These are phyloP conservation scores for Mellilla xanthometata DNA, from an alignment of 2,888 invertebrate genomes.

Conservation along the genomic window DNA sequence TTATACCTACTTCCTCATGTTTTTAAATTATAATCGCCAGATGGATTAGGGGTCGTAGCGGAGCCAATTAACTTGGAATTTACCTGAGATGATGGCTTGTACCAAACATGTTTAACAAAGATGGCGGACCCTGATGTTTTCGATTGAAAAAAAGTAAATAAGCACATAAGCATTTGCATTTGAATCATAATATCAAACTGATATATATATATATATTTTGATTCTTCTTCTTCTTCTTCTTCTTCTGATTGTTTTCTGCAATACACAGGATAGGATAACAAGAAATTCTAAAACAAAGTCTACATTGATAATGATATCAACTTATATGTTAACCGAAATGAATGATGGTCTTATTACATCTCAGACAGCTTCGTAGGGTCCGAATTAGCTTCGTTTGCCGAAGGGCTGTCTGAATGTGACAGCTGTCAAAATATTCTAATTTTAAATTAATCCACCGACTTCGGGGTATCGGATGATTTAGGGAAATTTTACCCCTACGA, in stretches of 20 bases:
- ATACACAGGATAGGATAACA: too few relatives aligned
- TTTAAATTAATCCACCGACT: slow-evolving; percentile 42
- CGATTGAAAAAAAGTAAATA: too few relatives aligned
- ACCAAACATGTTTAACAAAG: too few relatives aligned
- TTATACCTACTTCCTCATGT: slow-evolving; percentile 69
- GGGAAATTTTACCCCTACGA: slow-evolving; percentile 25
- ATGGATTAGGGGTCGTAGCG: slow-evolving; percentile 51
- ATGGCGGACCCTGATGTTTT: too few relatives aligned
- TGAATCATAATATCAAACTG: too few relatives aligned
- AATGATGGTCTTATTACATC: slow-evolving; percentile 51
- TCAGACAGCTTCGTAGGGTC: slow-evolving; percentile 43
- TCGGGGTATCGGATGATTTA: slow-evolving; percentile 29
- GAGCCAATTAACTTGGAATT: slow-evolving; percentile 49
- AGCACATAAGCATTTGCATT: too few relatives aligned
- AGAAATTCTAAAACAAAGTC: too few relatives aligned
- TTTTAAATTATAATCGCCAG: slow-evolving; percentile 73
- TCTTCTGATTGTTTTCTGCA: too few relatives aligned
- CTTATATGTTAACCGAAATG: slow-evolving; percentile 21
- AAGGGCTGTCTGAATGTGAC: slow-evolving; percentile 69
- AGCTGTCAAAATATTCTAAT: slow-evolving; percentile 74
- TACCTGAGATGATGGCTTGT: slow-evolving; percentile 30
- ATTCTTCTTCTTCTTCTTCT: too few relatives aligned
- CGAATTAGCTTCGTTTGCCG: slow-evolving; percentile 74
- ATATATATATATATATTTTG: too few relatives aligned
- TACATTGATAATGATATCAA: not conserved